These are phyloP conservation scores for Psix sp. DNA, from an alignment of 1,140 invertebrate genomes.

Conservation along the genomic window DNA sequence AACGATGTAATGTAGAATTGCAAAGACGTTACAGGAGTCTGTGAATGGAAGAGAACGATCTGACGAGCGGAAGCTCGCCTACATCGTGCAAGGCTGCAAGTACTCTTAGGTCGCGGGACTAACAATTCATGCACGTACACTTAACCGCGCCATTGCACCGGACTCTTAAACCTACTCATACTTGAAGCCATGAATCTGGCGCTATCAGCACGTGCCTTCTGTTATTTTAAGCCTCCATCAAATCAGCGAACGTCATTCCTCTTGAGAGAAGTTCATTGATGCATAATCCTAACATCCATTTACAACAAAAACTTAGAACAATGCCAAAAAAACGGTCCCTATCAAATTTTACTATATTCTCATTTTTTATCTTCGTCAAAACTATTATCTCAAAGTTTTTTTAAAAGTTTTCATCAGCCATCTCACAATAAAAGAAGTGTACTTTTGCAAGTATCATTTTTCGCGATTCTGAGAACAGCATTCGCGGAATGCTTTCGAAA, in stretches of 20 bases:
- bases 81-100: constrained; percentile 16
- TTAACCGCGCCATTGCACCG: constrained; percentile 15
- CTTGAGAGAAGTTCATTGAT: neutral
- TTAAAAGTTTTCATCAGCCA: too few relatives aligned
- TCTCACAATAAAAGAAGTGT: too few relatives aligned
- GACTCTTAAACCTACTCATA: constrained; percentile 23
- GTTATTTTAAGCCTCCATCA: neutral
- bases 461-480: too few relatives aligned
- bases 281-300: too few relatives aligned
- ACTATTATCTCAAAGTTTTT: too few relatives aligned
- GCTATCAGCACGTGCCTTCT: constrained; percentile 20
- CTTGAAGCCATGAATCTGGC: constrained; percentile 5
- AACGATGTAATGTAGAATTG: constrained; percentile 44
- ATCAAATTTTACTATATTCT: too few relatives aligned
- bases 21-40: constrained; percentile 31
- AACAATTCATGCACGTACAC: constrained; percentile 33
- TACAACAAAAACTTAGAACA: too few relatives aligned
- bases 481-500: too few relatives aligned
- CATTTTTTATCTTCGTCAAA: too few relatives aligned
- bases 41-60: constrained; percentile 33
- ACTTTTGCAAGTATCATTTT: too few relatives aligned
- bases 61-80: constrained; percentile 25
- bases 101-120: constrained; percentile 10
- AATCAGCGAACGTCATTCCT: constrained; percentile 1
- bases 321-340: too few relatives aligned